Conservation (phyloP, 2,888 invertebrate genomes). For the Pterostichus madidus region DNA sequence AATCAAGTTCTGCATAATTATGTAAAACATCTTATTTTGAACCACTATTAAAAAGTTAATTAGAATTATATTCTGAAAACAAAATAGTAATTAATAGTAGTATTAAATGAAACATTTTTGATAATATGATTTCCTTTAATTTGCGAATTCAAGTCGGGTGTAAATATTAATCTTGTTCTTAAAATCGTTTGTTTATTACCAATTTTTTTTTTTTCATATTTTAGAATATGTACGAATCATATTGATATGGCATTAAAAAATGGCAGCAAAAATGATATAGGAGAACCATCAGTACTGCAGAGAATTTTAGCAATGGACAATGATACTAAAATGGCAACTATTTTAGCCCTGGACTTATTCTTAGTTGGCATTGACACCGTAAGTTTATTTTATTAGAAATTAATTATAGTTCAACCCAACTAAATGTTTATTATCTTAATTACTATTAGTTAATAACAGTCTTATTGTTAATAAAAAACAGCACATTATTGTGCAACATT, state of each 20-base stretch:
- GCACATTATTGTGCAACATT: neutral
- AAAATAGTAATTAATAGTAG: too few species aligned
- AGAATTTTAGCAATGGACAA: constrained; percentile 81
- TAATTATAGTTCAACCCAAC: neutral
- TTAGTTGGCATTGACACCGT: constrained; percentile 90
- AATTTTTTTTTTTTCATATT: neutral
- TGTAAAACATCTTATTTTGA: too few species aligned
- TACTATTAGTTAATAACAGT: neutral
- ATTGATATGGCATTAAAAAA: constrained; percentile 80
- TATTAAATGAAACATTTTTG: too few species aligned
- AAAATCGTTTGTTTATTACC: too few species aligned
- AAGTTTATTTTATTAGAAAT: constrained; percentile 69
- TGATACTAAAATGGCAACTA: constrained; percentile 83
- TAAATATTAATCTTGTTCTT: too few species aligned
- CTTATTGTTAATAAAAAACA: constrained; percentile 1
- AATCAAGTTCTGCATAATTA: too few species aligned
- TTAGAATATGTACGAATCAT: constrained; percentile 83
- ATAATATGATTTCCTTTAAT: too few species aligned
- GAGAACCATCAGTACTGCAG: constrained; percentile 82
- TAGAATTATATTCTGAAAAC: too few species aligned
- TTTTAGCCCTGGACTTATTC: constrained; percentile 87
- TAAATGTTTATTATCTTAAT: neutral
- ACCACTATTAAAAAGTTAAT: too few species aligned
- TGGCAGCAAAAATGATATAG: constrained; percentile 72
- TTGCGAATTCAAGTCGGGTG: too few species aligned